Conservation (phyloP, 2,797 vertebrate genomes). For the Tauraco hartlaubi region DNA sequence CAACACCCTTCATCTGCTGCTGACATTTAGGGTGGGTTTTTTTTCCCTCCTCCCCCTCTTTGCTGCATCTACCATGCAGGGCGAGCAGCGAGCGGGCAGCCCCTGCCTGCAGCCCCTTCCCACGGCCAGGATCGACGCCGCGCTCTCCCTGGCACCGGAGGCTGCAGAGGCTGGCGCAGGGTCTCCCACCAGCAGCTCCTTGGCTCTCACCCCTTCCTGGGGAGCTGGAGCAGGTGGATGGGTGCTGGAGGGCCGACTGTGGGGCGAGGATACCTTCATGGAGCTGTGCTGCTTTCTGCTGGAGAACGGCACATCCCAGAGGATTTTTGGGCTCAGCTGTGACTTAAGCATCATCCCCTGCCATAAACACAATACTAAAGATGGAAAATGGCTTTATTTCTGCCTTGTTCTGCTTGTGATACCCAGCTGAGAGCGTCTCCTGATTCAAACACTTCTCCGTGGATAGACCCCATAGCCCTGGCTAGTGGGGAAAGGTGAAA, state of each 20-base stretch:
- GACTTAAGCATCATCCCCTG: background rate
- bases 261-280: background rate
- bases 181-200: background rate
- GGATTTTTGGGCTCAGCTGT: background rate
- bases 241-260: background rate
- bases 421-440: background rate
- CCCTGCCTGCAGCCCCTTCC: background rate
- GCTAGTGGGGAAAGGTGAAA: background rate
- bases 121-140: accelerated
- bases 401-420: background rate
- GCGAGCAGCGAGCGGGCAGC: background rate
- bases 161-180: background rate
- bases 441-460: background rate
- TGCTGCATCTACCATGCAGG: background rate
- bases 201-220: accelerated
- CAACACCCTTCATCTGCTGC: slow-evolving; percentile 83
- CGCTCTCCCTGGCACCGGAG: background rate
- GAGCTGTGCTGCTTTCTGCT: background rate
- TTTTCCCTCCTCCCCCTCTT: slow-evolving; percentile 9
- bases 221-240: background rate
- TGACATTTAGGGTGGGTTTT: slow-evolving; percentile 82
- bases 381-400: slow-evolving; percentile 14
- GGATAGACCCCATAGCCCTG: background rate
- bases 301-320: background rate
- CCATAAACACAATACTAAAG: background rate